A percentile compares a stretch with the other conserved stretches of the same genome.
phyloP scores from a whole-genome alignment of 2,888 invertebrate species.

The Toxonevra muliebris region DNA sequence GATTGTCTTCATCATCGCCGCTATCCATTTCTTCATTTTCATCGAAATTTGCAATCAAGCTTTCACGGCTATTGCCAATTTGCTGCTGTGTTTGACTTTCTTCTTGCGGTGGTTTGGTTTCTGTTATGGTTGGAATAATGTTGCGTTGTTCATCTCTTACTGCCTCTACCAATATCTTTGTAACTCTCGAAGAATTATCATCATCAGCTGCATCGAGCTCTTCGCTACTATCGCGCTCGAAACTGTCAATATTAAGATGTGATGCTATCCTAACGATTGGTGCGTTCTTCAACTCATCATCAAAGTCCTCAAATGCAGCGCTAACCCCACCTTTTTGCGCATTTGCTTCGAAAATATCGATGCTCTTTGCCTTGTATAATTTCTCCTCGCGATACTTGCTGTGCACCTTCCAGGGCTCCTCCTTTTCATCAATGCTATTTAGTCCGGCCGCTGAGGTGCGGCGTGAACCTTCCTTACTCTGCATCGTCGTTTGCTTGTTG shows the following conservation, averaged over 20 bases:
- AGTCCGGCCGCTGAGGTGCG: constrained; percentile 38
- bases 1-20: constrained; percentile 38
- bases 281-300: constrained; percentile 58
- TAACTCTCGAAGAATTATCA: constrained; percentile 47
- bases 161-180: constrained; percentile 40
- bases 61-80: constrained; percentile 56
- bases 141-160: constrained; percentile 16
- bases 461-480: constrained; percentile 34
- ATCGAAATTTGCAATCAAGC: constrained; percentile 49
- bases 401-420: constrained; percentile 48
- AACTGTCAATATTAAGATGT: constrained; percentile 32
- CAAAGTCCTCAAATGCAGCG: constrained; percentile 59
- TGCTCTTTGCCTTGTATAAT: constrained; percentile 57
- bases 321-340: constrained; percentile 42
- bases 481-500: constrained; percentile 31
- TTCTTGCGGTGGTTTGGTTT: background rate
- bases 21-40: constrained; percentile 33
- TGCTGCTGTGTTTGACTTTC: constrained; percentile 36
- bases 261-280: constrained; percentile 54
- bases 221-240: constrained; percentile 45
- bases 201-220: constrained; percentile 48
- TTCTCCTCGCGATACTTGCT: constrained; percentile 28
- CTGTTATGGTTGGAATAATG: background rate
- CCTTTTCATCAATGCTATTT: constrained; percentile 43
- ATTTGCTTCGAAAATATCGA: constrained; percentile 59